Evolutionary conservation across 2,113 vertebrate genomes (phyloP).

Genomic region (Macquaria ambigua): DNA sequence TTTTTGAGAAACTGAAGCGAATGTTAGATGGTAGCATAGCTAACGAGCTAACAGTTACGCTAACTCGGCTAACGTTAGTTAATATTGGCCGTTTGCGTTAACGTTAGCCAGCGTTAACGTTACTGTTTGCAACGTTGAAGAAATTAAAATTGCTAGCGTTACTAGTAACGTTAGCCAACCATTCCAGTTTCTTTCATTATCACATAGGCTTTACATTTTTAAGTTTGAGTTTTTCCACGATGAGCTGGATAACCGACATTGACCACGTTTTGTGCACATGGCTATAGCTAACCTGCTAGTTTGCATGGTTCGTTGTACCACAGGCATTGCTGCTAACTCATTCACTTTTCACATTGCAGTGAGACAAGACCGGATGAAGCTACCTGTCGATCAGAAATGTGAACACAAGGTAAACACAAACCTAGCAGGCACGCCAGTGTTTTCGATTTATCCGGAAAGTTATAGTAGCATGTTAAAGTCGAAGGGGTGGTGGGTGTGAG

Average conservation of each 20-base stretch:
- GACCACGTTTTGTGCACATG: neutral
- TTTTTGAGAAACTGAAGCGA: neutral
- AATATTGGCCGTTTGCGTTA: neutral
- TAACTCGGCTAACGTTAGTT: neutral
- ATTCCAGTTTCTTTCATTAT: rapidly evolving
- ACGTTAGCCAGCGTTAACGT: neutral
- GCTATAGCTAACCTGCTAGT: neutral
- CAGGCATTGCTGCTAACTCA: neutral
- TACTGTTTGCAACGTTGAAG: neutral
- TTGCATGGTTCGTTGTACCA: neutral
- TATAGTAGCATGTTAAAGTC: neutral
- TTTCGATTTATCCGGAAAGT: too few relatives aligned
- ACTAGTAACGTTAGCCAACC: too few relatives aligned
- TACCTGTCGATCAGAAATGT: too few relatives aligned
- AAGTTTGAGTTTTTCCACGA: neutral
- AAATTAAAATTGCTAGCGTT: neutral
- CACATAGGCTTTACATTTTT: too few relatives aligned
- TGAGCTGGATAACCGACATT: rapidly evolving
- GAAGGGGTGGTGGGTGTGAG: conserved; percentile 34
- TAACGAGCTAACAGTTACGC: neutral
- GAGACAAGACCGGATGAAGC: neutral
- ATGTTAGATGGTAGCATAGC: neutral
- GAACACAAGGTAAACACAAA: neutral
- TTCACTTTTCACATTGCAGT: neutral
- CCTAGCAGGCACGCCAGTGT: rapidly evolving